Base-by-base conservation (phyloP, 2,113 vertebrate genomes). In the Tinamus guttatus region DNA sequence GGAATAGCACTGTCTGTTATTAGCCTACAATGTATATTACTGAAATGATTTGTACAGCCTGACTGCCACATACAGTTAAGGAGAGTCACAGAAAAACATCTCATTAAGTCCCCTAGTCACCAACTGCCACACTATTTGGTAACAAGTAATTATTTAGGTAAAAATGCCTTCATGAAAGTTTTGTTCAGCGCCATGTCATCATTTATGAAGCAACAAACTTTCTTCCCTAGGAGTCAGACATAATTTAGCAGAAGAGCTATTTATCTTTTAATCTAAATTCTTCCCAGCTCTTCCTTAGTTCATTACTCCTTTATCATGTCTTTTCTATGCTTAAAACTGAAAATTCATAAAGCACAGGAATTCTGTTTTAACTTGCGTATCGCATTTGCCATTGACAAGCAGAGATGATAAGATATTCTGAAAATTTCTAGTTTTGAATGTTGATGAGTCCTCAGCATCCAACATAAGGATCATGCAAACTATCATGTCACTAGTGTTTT, bases 191-290 rank as follows among this genome's bases (percentile, higher is more conserved):
- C 36, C 6, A 1, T 87, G 63, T 84, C 89, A 96, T 89, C 82
- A 76, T 81, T 87, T 95, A 67, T 76, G 43, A 97, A 95, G 49
- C 77, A 95, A 87, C 67, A 88, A 95, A 94, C 70, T 94, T 96
- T 90, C n/a, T 79, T 93, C 36, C n/a, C 40, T 85, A 49, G 18
- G 30, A 94, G 43, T 85, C 71, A 94, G 91, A 76, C 47, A 70
- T 87, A 91, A 94, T 93, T 94, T 95, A 94, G 38, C 85, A 96
- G 85, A 96, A 63, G 22, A 60, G 12, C 28, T 95, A 85, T 96
- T 96, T 97, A 94, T 95, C 91, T 92, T 93, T 87, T 94, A 89
- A 96, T 97, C 91, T 94, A 69, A 94, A 96, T 97, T 96, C 87
- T 94, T 94, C 89, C 75, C 89, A 90, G 52, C 28, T 89, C 76